These are phyloP conservation scores for Silurus aristotelis DNA, from an alignment of 2,797 vertebrate genomes.

Conservation along the genomic window DNA sequence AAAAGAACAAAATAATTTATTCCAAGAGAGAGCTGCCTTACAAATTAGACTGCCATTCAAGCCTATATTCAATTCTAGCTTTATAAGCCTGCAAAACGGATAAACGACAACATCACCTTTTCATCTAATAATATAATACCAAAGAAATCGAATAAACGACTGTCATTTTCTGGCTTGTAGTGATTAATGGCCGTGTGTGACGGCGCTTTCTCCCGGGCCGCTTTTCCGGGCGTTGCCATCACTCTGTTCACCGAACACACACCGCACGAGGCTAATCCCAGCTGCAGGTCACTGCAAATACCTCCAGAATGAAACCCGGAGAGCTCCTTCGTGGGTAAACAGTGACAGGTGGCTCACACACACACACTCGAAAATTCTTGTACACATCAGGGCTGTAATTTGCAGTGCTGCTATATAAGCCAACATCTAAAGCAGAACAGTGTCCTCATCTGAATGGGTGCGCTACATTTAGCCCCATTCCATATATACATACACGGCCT, in stretches of 20 bases:
- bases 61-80: too few relatives aligned
- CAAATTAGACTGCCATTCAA: not conserved
- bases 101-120: not conserved
- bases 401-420: slow-evolving; percentile 33
- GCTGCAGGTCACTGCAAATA: slow-evolving; percentile 45
- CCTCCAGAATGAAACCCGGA: slow-evolving; percentile 19
- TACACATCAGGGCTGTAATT: slow-evolving; percentile 36
- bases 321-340: slow-evolving; percentile 25
- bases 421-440: slow-evolving; percentile 8
- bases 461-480: slow-evolving; percentile 41
- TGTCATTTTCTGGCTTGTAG: not conserved
- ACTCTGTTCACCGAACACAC: slow-evolving; percentile 60
- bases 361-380: slow-evolving; percentile 23
- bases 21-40: not conserved
- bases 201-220: not conserved
- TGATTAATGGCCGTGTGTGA: not conserved
- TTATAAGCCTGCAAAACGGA: too few relatives aligned
- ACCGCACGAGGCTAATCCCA: slow-evolving; percentile 59
- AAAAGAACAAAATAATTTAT: too few relatives aligned
- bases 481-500: slow-evolving; percentile 41
- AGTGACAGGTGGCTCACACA: slow-evolving; percentile 30
- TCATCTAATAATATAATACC: not conserved
- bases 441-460: slow-evolving; percentile 33
- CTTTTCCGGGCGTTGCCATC: not conserved
- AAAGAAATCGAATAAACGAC: not conserved